Base-by-base conservation (phyloP, 2,888 invertebrate genomes). In the Lasioglossum morio region DNA sequence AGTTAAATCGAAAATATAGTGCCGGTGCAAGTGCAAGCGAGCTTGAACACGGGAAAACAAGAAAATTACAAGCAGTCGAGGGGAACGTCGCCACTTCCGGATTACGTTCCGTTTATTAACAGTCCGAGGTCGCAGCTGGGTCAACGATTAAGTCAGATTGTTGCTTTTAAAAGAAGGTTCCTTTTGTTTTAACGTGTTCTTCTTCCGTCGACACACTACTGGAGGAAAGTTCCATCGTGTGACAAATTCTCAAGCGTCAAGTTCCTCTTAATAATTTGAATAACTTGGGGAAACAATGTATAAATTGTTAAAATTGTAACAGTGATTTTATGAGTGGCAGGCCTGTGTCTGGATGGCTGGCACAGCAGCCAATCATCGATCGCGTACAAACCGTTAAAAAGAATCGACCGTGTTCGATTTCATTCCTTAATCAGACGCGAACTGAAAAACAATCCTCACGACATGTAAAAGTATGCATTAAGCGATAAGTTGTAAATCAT, bases 81-180 rank as follows among this genome's bases (percentile, higher is more conserved):
- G 23, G 10, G 34, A 1, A 40, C 0, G 23, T 23, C 23, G n/a
- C 12, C 40, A 12, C n/a, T 23, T 37, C 5, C 0, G 23, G 14
- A 40, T 70, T n/a, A n/a, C 14, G n/a, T 70, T 70, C 23, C 12
- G n/a, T n/a, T 70, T 69, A 70, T 69, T 69, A 37, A 37, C n/a
- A 40, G 23, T 34, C 16, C 19, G 19, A 1, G 63, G 34, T 16
- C 19, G 19, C 19, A 19, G 19, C 34, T 34, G 34, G 66, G 10
- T 34, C 34, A 66, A 16, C 34, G 19, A 23, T 19, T 34, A 66
- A 34, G 30, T 63, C 27, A 27, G 4, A 27, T 27, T 14, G 14
- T 16, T 5, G 27, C 5, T 27, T 63, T 63, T 30, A 16, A 5
- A 16, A 27, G 14, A 14, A 14, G 12, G 12, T n/a, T 27, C 1